Percentiles rank a stretch among this genome's conserved stretches.
Conservation (phyloP, 2,888 invertebrate genomes). For the Drosophila mimica region DNA sequence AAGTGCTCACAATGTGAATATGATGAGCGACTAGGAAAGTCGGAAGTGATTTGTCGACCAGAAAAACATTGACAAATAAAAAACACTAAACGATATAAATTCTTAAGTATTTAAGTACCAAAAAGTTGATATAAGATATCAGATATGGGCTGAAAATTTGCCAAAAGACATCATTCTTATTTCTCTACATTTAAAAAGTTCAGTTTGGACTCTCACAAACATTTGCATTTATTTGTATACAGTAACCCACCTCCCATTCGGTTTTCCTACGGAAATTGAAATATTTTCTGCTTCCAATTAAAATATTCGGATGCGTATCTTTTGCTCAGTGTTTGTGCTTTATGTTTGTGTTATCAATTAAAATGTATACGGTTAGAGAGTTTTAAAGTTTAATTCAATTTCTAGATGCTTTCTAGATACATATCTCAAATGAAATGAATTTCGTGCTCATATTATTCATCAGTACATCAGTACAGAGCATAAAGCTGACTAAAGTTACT, state of each 20-base stretch:
- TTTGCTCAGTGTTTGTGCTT: background rate
- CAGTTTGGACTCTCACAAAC: background rate
- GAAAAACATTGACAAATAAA: background rate
- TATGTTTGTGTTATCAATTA: background rate
- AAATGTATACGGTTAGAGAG: background rate
- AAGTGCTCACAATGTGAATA: slow-evolving; percentile 11
- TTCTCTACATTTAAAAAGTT: background rate
- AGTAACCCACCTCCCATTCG: background rate
- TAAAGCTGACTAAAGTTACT: background rate
- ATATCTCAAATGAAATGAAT: background rate
- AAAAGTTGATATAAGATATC: background rate
- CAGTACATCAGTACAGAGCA: background rate
- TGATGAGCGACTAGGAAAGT: background rate
- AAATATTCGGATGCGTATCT: background rate
- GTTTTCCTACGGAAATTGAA: background rate
- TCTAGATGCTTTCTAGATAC: background rate
- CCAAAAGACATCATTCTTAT: background rate
- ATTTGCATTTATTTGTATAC: background rate
- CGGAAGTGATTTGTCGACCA: slow-evolving; percentile 26
- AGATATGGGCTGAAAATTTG: background rate
- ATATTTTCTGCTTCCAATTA: background rate
- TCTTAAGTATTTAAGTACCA: background rate
- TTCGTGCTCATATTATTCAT: background rate
- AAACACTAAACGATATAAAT: background rate
- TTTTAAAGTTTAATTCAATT: background rate